phyloP scores from a whole-genome alignment of 2,797 vertebrate species.

The Sciaenops ocellatus region DNA sequence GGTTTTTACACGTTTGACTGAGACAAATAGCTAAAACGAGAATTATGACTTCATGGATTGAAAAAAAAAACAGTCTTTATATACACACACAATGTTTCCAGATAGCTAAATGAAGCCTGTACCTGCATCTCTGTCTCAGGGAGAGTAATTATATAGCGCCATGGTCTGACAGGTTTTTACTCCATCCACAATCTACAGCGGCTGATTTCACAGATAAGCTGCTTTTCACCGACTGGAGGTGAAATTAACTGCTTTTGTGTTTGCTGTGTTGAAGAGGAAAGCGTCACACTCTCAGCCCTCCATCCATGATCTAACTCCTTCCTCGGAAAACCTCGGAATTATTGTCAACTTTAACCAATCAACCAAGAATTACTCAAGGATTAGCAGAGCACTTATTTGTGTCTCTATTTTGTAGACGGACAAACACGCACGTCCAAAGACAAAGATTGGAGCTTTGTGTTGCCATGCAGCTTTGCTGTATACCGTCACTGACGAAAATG shows the following conservation, averaged over 20 bases:
- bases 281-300: not conserved
- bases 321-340: not conserved
- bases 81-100: not conserved
- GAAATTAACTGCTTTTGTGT: conserved; percentile 29
- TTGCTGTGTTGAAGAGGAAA: conserved; percentile 1
- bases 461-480: not conserved
- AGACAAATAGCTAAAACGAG: conserved; percentile 26
- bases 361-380: not conserved
- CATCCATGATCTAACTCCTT: not conserved
- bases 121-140: conserved; percentile 3
- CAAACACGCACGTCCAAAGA: not conserved
- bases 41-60: conserved; percentile 17
- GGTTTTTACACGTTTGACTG: conserved; percentile 29
- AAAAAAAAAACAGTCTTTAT: not conserved
- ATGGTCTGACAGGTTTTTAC: not conserved
- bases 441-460: not conserved
- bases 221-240: not conserved
- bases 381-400: not conserved
- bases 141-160: conserved; percentile 17
- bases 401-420: not conserved
- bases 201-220: conserved; percentile 28
- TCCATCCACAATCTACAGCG: not conserved
- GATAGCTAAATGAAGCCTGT: conserved; percentile 10
- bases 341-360: too few relatives aligned
- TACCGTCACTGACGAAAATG: not conserved